These are phyloP conservation scores for Anoura caudifer DNA, from an alignment of 2,113 vertebrate species.

Conservation along the genomic window DNA sequence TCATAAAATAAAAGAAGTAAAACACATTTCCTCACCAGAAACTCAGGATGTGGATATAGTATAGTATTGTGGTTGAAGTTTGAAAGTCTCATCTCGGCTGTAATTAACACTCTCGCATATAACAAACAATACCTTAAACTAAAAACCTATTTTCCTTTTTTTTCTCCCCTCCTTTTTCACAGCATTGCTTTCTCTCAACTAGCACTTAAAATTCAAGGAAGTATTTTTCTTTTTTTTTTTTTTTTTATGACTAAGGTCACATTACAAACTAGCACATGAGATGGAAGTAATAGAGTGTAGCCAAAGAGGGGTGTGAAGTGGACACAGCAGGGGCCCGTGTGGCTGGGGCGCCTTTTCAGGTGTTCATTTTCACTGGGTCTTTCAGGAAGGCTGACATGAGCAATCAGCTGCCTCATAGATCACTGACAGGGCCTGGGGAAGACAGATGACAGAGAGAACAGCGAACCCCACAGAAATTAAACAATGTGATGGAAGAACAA, in stretches of 20 bases:
- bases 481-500: slow-evolving; percentile 47
- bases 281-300: slow-evolving; percentile 59
- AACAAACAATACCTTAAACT: slow-evolving; percentile 33
- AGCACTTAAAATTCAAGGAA: slow-evolving; percentile 66
- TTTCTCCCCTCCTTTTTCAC: slow-evolving; percentile 15
- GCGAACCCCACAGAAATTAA: slow-evolving; percentile 66
- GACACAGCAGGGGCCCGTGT: not conserved
- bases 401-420: slow-evolving; percentile 67
- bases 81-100: slow-evolving; percentile 7
- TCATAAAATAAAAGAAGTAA: slow-evolving; percentile 42
- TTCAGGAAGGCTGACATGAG: slow-evolving; percentile 31
- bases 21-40: not conserved
- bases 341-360: not conserved
- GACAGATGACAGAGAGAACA: slow-evolving; percentile 69
- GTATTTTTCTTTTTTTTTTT: not conserved
- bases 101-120: slow-evolving; percentile 47
- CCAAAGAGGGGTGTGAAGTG: slow-evolving; percentile 43
- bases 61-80: slow-evolving; percentile 39
- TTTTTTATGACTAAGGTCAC: slow-evolving; percentile 64
- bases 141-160: slow-evolving; percentile 51
- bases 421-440: slow-evolving; percentile 65
- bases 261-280: slow-evolving; percentile 67
- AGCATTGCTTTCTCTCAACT: slow-evolving; percentile 49
- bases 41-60: slow-evolving; percentile 34
- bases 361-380: slow-evolving; percentile 40